These are phyloP conservation scores for Mesembrinibis cayennensis DNA, from an alignment of 2,113 vertebrate genomes.

Conservation along the genomic window DNA sequence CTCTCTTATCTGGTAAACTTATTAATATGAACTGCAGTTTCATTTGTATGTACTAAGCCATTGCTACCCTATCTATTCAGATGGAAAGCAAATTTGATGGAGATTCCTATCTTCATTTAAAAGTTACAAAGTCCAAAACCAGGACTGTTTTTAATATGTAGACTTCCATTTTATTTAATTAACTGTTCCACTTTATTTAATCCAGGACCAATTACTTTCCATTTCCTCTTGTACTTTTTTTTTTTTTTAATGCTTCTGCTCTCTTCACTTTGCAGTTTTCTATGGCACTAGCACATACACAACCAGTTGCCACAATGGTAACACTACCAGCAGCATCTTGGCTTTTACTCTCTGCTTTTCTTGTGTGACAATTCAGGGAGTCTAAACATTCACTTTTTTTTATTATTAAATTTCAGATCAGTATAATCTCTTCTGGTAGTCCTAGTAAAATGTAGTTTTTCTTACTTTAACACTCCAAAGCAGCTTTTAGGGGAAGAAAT, in stretches of 20 bases:
- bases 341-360: background rate
- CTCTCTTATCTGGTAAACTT: background rate
- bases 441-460: background rate
- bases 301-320: background rate
- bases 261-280: background rate
- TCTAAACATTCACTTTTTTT: background rate
- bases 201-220: background rate
- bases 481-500: background rate
- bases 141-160: background rate
- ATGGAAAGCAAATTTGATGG: background rate
- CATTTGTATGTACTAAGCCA: background rate
- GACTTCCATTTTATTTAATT: background rate
- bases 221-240: background rate
- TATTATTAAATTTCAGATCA: background rate
- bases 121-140: background rate
- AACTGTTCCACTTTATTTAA: background rate
- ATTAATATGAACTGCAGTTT: background rate
- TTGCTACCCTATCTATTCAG: background rate
- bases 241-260: background rate
- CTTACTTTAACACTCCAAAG: background rate
- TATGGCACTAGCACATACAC: background rate
- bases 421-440: background rate
- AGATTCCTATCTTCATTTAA: background rate
- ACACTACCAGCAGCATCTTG: background rate
- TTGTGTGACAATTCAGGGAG: background rate